Percentiles rank a stretch among this genome's conserved stretches.
These are phyloP conservation scores for Nomada goodeniana DNA, from an alignment of 2,888 invertebrate species.

Conservation along the genomic window DNA sequence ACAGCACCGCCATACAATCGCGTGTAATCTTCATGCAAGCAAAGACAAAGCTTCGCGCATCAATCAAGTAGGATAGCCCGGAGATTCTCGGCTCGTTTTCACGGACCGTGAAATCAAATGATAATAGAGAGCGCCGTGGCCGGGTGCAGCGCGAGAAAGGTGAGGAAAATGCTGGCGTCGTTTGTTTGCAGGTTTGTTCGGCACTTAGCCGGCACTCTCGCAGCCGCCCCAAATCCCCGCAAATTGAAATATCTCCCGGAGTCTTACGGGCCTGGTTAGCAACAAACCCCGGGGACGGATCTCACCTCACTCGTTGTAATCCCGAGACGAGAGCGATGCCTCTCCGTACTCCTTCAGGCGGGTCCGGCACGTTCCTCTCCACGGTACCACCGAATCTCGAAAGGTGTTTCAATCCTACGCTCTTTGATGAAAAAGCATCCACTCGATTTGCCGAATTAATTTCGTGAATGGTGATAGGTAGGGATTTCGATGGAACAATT, in stretches of 20 bases:
- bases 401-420: constrained; percentile 11
- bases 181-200: constrained; percentile 74
- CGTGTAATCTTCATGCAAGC: neutral
- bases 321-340: constrained; percentile 62
- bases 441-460: neutral
- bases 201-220: constrained; percentile 69
- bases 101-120: constrained; percentile 61
- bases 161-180: constrained; percentile 61
- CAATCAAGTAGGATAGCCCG: constrained; percentile 8
- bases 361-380: constrained; percentile 51
- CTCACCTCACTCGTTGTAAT: constrained; percentile 77
- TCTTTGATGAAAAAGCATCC: neutral
- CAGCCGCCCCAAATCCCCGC: constrained; percentile 75
- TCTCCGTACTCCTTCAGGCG: constrained; percentile 58
- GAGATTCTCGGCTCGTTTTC: constrained; percentile 38
- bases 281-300: constrained; percentile 78
- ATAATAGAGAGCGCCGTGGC: constrained; percentile 52
- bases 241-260: constrained; percentile 80
- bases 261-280: constrained; percentile 79
- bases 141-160: constrained; percentile 36
- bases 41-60: constrained; percentile 5
- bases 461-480: neutral
- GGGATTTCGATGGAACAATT: too few species aligned
- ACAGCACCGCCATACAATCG: too few species aligned
- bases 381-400: constrained; percentile 11